Evolutionary conservation across 2,888 invertebrate species (phyloP).

Genomic region (Heteromyza rotundicornis): DNA sequence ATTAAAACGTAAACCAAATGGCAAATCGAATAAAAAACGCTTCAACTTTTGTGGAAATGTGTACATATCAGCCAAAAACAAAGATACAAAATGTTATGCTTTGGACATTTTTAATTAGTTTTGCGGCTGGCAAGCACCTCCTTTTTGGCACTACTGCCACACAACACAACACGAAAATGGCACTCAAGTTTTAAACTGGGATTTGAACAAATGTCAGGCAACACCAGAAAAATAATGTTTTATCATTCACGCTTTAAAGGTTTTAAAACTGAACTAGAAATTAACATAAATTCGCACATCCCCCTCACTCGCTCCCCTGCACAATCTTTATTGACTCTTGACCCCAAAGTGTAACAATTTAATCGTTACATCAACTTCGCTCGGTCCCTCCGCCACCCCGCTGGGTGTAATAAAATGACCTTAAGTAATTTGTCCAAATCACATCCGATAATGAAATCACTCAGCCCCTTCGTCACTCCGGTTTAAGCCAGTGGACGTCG

Average conservation of each 20-base stretch:
- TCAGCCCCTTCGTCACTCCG: neutral
- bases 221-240: no score
- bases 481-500: neutral
- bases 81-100: neutral
- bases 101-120: neutral
- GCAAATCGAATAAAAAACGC: neutral
- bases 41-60: no score
- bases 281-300: neutral
- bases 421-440: conserved; percentile 1
- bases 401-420: neutral
- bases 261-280: neutral
- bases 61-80: neutral
- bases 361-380: neutral
- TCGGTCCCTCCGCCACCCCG: neutral
- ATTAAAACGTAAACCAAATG: neutral
- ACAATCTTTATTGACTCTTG: neutral
- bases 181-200: no score
- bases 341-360: neutral
- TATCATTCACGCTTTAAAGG: neutral
- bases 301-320: neutral
- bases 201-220: no score
- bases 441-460: conserved; percentile 4
- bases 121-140: neutral
- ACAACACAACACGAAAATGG: neutral
- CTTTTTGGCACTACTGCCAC: neutral